A percentile compares a stretch with the other conserved stretches of the same genome.
These are phyloP conservation scores for Ypsolopha scabrella DNA, from an alignment of 2,888 invertebrate genomes.

Conservation along the genomic window DNA sequence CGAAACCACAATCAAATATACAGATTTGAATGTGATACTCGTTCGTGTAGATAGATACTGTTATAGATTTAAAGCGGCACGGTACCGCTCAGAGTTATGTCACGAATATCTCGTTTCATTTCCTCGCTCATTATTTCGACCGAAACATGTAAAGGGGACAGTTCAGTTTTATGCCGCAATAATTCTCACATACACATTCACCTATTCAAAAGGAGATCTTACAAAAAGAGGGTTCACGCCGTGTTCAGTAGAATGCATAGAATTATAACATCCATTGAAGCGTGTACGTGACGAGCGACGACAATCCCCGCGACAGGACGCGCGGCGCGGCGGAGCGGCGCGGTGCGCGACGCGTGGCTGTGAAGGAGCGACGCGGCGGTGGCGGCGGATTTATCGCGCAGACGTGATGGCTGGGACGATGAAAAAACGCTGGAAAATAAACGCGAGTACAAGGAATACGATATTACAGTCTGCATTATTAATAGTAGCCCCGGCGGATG, in stretches of 20 bases:
- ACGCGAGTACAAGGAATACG: conserved; percentile 13
- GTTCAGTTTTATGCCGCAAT: conserved; percentile 8
- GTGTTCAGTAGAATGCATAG: conserved; percentile 18
- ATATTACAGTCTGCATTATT: conserved; percentile 3
- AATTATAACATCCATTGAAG: conserved; percentile 35
- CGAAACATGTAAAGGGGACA: not conserved
- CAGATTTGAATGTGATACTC: not conserved
- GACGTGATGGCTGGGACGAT: conserved; percentile 25
- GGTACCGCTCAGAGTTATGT: not conserved
- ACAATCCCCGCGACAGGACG: not conserved
- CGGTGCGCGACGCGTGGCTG: conserved; percentile 11
- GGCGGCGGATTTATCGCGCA: conserved; percentile 26
- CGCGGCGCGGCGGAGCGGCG: conserved; percentile 9
- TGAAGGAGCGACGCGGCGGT: conserved; percentile 14
- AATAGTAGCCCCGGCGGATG: conserved; percentile 2
- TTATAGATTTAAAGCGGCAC: not conserved
- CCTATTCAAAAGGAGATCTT: conserved; percentile 15
- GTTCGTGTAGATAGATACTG: no score
- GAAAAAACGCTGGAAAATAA: conserved; percentile 17
- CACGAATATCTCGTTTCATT: not conserved
- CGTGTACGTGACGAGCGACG: conserved; percentile 26
- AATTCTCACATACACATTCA: conserved; percentile 12
- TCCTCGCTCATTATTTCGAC: not conserved
- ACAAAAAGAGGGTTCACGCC: conserved; percentile 21
- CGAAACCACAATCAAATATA: not conserved